A percentile compares a stretch with the other conserved stretches of the same genome.
Evolutionary conservation across 1,140 invertebrate genomes (phyloP).

Genomic region (Drosophila hydei): DNA sequence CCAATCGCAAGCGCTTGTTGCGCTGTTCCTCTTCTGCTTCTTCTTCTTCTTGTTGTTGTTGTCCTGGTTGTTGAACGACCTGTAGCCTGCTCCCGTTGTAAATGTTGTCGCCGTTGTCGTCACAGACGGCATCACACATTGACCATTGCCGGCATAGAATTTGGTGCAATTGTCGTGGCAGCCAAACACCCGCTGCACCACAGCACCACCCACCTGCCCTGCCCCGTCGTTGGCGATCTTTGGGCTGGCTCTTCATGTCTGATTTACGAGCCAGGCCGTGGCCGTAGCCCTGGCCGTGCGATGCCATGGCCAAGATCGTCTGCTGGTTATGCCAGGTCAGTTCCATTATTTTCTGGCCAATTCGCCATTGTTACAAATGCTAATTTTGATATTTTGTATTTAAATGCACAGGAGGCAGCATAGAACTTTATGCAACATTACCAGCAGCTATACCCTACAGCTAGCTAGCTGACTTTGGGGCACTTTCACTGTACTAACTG

Average conservation of each 20-base stretch:
- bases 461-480: too few relatives aligned
- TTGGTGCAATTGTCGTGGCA: constrained; percentile 57
- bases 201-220: constrained; percentile 33
- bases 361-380: constrained; percentile 83
- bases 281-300: constrained; percentile 1
- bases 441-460: constrained; percentile 6
- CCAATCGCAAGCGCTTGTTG: constrained; percentile 52
- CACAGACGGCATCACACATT: constrained; percentile 76
- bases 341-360: constrained; percentile 79
- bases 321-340: constrained; percentile 71
- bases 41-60: constrained; percentile 15
- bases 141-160: constrained; percentile 56
- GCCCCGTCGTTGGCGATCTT: neutral
- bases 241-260: constrained; percentile 31
- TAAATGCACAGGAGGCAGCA: constrained; percentile 62
- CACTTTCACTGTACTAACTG: too few relatives aligned
- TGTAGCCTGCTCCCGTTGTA: constrained; percentile 74
- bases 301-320: constrained; percentile 68
- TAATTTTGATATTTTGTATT: constrained; percentile 82
- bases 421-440: constrained; percentile 4
- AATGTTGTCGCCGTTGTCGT: constrained; percentile 68
- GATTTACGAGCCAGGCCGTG: constrained; percentile 67
- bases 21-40: constrained; percentile 5
- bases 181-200: constrained; percentile 7
- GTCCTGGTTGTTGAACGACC: constrained; percentile 51